Conservation (phyloP, 2,797 vertebrate genomes). For the Brachyrhaphis roseni region DNA sequence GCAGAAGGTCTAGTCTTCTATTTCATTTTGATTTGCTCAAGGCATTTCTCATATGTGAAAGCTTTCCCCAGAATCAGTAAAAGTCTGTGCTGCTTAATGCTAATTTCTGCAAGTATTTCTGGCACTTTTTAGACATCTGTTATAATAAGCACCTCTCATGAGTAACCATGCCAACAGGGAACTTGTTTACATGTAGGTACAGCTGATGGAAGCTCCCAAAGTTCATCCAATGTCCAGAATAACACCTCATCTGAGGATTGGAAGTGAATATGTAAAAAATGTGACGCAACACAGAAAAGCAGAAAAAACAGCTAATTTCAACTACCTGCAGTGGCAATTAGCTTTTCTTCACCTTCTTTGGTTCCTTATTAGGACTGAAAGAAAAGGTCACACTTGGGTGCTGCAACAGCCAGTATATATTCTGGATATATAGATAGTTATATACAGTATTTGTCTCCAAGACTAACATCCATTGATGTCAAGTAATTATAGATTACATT, state of each 20-base stretch:
- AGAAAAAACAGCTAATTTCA: neutral
- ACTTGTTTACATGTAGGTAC: neutral
- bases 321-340: no score
- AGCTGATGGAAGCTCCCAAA: neutral
- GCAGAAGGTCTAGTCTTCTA: neutral
- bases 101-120: neutral
- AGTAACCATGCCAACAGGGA: constrained; percentile 6
- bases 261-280: neutral
- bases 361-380: neutral
- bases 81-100: neutral
- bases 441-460: neutral
- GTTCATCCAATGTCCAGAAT: neutral
- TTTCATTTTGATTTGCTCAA: neutral
- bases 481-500: neutral
- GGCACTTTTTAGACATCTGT: neutral
- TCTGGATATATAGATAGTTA: neutral
- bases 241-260: neutral
- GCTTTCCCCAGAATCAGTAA: neutral
- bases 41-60: neutral
- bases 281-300: neutral
- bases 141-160: no score
- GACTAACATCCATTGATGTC: neutral
- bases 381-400: neutral
- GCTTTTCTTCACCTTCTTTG: neutral
- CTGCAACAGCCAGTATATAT: neutral